Conservation (phyloP, 2,113 vertebrate genomes). For the Meriones unguiculatus region DNA sequence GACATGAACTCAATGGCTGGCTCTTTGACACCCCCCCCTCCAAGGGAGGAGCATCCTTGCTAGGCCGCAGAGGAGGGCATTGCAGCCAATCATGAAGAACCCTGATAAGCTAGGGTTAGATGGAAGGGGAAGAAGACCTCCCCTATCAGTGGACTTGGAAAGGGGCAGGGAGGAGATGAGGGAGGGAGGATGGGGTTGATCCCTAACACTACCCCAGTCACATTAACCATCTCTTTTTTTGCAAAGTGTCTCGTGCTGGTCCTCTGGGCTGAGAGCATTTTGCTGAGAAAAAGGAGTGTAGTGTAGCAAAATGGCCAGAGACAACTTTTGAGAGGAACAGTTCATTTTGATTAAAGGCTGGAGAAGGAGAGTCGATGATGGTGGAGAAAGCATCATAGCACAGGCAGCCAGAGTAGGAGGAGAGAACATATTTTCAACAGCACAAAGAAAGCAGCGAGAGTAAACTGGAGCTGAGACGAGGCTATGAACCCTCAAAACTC, state of each 20-base stretch:
- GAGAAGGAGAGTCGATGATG: not conserved
- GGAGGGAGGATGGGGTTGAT: no score
- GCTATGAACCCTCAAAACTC: not conserved
- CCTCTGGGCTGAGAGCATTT: not conserved
- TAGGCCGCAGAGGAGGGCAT: no score
- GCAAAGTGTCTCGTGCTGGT: not conserved
- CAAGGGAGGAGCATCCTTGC: no score
- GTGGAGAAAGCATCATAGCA: not conserved
- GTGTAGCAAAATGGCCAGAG: not conserved
- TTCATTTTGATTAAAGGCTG: not conserved
- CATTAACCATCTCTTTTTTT: not conserved
- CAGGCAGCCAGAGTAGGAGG: not conserved
- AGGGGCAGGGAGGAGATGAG: no score
- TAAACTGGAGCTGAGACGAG: not conserved
- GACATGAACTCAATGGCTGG: no score
- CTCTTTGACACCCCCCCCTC: no score
- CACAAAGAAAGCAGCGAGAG: not conserved
- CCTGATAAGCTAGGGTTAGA: no score
- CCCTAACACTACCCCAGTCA: not conserved
- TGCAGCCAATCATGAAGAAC: no score
- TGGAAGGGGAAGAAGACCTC: no score
- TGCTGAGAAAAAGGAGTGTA: not conserved
- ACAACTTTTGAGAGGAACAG: not conserved
- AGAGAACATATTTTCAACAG: not conserved
- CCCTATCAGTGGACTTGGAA: no score